A percentile compares a stretch with the other conserved stretches of the same genome.
Evolutionary conservation across 1,140 invertebrate species (phyloP).

Genomic region (Leguminivora glycinivorella): DNA sequence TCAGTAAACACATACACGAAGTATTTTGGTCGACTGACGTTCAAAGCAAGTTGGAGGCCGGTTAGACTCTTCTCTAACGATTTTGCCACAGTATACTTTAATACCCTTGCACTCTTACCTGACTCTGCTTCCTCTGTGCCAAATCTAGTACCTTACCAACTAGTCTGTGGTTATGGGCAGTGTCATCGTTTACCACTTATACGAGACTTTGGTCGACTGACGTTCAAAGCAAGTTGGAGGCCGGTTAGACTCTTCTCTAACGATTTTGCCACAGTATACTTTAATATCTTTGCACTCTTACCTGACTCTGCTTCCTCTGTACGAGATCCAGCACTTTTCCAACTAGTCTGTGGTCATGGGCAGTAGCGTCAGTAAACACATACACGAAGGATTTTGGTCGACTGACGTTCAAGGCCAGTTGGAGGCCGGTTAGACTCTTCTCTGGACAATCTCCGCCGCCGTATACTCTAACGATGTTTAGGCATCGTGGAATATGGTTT

Average conservation of each 20-base stretch:
- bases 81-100: constrained; percentile 85
- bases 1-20: constrained; percentile 90
- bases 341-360: constrained; percentile 83
- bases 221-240: constrained; percentile 83
- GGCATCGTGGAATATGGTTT: constrained; percentile 80
- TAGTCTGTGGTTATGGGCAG: constrained; percentile 83
- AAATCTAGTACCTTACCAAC: constrained; percentile 82
- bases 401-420: constrained; percentile 82
- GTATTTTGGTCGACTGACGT: constrained; percentile 82
- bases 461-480: constrained; percentile 81
- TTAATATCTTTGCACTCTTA: constrained; percentile 55
- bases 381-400: constrained; percentile 86
- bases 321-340: constrained; percentile 83
- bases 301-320: constrained; percentile 86
- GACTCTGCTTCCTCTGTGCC: constrained; percentile 85
- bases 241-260: constrained; percentile 85
- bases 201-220: constrained; percentile 84
- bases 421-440: constrained; percentile 83
- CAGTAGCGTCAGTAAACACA: constrained; percentile 88
- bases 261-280: constrained; percentile 87
- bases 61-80: constrained; percentile 86
- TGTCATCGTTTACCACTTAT: constrained; percentile 89
- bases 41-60: constrained; percentile 83
- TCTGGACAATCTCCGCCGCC: constrained; percentile 89
- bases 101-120: constrained; percentile 78